These are phyloP conservation scores for Polypedilum pembai DNA, from an alignment of 1,140 invertebrate species.

Conservation along the genomic window DNA sequence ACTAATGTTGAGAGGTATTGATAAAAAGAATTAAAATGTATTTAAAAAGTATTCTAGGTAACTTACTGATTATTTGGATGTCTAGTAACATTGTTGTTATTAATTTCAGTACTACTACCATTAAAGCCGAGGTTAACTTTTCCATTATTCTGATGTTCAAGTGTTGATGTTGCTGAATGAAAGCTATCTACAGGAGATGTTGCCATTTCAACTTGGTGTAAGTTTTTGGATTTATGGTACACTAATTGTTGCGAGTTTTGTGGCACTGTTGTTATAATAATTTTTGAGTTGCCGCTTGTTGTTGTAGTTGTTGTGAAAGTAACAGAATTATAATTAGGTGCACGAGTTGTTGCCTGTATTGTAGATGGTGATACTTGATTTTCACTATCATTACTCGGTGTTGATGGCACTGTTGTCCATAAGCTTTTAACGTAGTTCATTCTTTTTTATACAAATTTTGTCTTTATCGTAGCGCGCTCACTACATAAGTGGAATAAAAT, in stretches of 20 bases:
- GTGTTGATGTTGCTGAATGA: background rate
- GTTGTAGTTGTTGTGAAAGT: background rate
- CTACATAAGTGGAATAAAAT: background rate
- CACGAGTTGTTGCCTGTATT: background rate
- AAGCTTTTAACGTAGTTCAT: conserved; percentile 12
- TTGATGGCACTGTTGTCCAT: background rate
- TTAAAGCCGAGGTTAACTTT: background rate
- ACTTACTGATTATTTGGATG: background rate
- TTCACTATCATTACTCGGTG: background rate
- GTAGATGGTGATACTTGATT: background rate
- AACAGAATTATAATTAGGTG: background rate
- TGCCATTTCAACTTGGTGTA: background rate
- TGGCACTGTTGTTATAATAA: background rate
- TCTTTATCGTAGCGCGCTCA: background rate
- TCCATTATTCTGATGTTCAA: background rate
- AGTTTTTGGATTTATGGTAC: background rate
- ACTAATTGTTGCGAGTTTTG: background rate
- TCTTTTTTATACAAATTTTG: background rate
- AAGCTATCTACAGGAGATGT: background rate
- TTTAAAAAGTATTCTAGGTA: background rate
- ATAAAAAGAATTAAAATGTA: too few relatives aligned
- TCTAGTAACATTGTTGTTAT: background rate
- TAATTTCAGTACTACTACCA: background rate
- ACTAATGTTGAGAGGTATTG: too few relatives aligned
- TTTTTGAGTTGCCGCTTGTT: background rate